Evolutionary conservation across 2,113 vertebrate species (phyloP).

Genomic region (Hippocampus guttulatus): DNA sequence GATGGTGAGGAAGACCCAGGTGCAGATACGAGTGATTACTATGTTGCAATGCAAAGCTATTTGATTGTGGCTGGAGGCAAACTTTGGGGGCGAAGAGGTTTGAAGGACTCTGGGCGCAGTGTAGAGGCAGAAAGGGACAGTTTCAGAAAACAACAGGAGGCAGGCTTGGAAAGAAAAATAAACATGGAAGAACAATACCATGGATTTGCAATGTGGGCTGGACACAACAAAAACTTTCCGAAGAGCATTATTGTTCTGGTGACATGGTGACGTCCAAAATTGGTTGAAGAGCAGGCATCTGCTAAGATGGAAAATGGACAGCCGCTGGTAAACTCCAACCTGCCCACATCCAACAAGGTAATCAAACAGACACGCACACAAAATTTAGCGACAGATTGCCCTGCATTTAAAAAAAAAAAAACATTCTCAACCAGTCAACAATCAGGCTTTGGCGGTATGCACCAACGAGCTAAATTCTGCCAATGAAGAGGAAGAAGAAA

Average conservation of each 20-base stretch:
- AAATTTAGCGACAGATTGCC: too few species aligned
- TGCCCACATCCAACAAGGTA: not conserved
- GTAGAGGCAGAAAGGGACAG: not conserved
- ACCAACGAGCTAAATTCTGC: too few species aligned
- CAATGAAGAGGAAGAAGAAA: too few species aligned
- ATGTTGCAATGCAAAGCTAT: not conserved
- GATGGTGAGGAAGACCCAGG: not conserved
- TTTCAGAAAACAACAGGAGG: not conserved
- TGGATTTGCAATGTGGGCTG: not conserved
- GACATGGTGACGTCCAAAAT: not conserved
- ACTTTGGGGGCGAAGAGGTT: not conserved
- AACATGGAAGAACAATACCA: not conserved
- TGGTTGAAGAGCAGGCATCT: not conserved
- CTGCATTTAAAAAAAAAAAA: too few species aligned
- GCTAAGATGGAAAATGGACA: not conserved
- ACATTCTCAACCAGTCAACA: too few species aligned
- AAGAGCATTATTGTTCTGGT: not conserved
- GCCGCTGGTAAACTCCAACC: not conserved
- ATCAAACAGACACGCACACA: not conserved
- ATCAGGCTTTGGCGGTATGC: too few species aligned
- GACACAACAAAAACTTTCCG: not conserved
- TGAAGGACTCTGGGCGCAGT: not conserved
- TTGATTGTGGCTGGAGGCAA: not conserved
- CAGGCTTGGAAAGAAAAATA: not conserved
- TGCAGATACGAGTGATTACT: not conserved